A percentile compares a stretch with the other conserved stretches of the same genome.
phyloP scores from a whole-genome alignment of 1,140 invertebrate genomes.

The Anastrepha obliqua region DNA sequence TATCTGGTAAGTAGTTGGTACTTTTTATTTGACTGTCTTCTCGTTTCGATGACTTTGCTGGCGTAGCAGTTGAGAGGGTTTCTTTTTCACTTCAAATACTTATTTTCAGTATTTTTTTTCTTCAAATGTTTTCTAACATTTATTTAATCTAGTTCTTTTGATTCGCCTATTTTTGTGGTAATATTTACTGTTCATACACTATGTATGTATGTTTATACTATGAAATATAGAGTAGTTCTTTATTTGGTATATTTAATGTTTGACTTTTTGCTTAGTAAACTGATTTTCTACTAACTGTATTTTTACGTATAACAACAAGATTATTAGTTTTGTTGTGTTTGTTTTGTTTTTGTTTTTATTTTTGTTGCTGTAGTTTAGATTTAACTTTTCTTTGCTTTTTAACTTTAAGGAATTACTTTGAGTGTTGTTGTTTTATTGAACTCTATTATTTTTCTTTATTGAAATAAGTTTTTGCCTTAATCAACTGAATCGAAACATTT shows the following conservation, averaged over 20 bases:
- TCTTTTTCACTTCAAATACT: constrained; percentile 37
- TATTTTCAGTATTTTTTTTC: neutral
- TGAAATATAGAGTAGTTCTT: neutral
- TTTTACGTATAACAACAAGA: constrained; percentile 54
- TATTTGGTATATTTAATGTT: constrained; percentile 44
- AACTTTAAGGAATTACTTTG: constrained; percentile 17
- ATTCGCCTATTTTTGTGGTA: neutral
- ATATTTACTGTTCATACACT: constrained; percentile 21
- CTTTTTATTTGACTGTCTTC: constrained; percentile 36
- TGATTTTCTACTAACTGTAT: neutral
- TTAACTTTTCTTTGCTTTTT: constrained; percentile 10
- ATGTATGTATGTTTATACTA: neutral
- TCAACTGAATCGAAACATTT: constrained; percentile 72
- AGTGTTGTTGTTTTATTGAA: constrained; percentile 48
- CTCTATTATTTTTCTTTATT: constrained; percentile 8
- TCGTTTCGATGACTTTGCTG: constrained; percentile 26
- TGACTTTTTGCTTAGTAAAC: constrained; percentile 54
- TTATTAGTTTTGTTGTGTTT: constrained; percentile 30
- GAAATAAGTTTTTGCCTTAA: constrained; percentile 61
- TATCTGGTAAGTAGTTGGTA: constrained; percentile 33
- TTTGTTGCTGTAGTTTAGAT: neutral
- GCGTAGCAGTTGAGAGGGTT: constrained; percentile 53
- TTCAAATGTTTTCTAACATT: constrained; percentile 12
- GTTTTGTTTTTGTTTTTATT: constrained; percentile 48
- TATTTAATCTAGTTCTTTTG: neutral